A percentile compares a stretch with the other conserved stretches of the same genome.
Evolutionary conservation across 1,140 invertebrate genomes (phyloP).

Genomic region (Atta colombica): DNA sequence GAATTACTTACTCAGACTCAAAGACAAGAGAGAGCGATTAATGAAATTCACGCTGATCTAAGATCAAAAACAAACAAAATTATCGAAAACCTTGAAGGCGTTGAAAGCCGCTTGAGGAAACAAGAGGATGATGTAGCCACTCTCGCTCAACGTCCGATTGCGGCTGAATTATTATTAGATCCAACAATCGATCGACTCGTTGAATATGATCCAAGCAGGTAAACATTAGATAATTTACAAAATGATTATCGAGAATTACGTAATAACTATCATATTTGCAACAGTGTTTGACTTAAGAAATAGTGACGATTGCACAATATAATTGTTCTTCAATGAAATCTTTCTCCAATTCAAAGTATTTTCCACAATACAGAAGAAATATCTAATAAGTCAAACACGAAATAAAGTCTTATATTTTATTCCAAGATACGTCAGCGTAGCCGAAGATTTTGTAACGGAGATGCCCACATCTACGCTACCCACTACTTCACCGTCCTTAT

Average conservation of each 20-base stretch:
- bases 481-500: conserved; percentile 81
- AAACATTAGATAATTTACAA: conserved; percentile 63
- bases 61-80: conserved; percentile 94
- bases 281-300: not conserved
- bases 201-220: conserved; percentile 91
- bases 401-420: conserved; percentile 2
- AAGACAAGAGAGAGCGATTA: conserved; percentile 94
- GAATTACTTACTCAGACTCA: conserved; percentile 94
- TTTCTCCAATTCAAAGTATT: not conserved
- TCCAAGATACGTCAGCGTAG: conserved; percentile 61
- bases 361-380: not conserved
- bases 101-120: conserved; percentile 93
- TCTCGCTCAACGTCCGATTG: conserved; percentile 90
- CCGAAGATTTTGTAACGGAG: conserved; percentile 80
- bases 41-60: conserved; percentile 94
- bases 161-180: conserved; percentile 91
- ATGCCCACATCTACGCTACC: conserved; percentile 76
- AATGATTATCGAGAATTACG: not conserved
- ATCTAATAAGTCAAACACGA: not conserved
- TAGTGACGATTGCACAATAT: not conserved
- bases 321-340: not conserved
- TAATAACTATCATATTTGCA: not conserved
- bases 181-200: conserved; percentile 92
- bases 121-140: conserved; percentile 92
- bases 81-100: conserved; percentile 94